These are phyloP conservation scores for Lophura nycthemera DNA, from an alignment of 2,113 vertebrate genomes.

Conservation along the genomic window DNA sequence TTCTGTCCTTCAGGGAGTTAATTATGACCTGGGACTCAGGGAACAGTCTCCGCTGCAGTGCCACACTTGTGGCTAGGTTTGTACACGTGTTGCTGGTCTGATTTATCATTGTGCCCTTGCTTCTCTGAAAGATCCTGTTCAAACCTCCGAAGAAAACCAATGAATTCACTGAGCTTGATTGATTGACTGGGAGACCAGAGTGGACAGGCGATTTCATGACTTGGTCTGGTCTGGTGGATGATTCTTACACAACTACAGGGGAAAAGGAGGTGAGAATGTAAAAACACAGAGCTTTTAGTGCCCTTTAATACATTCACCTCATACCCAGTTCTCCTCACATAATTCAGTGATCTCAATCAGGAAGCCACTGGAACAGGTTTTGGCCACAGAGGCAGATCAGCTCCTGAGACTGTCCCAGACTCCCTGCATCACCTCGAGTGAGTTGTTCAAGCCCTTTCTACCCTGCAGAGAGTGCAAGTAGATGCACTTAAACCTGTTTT, in stretches of 20 bases:
- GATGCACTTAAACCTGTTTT: neutral
- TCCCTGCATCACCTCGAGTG: neutral
- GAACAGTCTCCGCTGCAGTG: neutral
- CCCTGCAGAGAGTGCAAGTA: constrained; percentile 1
- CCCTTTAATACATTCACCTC: neutral
- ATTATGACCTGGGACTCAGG: constrained; percentile 12
- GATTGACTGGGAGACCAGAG: neutral
- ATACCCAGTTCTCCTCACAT: accelerated
- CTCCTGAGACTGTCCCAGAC: neutral
- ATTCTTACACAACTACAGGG: neutral
- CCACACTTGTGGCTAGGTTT: neutral
- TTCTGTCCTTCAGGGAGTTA: constrained; percentile 42
- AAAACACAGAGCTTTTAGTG: neutral
- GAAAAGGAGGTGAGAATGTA: neutral
- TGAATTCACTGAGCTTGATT: neutral
- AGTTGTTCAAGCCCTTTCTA: neutral
- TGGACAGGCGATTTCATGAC: neutral
- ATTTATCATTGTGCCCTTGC: neutral
- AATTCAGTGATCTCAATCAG: neutral
- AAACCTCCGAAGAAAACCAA: neutral
- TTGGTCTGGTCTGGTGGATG: neutral
- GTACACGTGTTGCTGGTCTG: neutral
- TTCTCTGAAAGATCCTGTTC: neutral
- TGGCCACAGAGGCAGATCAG: neutral
- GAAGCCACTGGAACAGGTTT: neutral